A percentile compares a stretch with the other conserved stretches of the same genome.
Conservation (phyloP, 1,140 invertebrate species). For the Drosophila pruinosa region DNA sequence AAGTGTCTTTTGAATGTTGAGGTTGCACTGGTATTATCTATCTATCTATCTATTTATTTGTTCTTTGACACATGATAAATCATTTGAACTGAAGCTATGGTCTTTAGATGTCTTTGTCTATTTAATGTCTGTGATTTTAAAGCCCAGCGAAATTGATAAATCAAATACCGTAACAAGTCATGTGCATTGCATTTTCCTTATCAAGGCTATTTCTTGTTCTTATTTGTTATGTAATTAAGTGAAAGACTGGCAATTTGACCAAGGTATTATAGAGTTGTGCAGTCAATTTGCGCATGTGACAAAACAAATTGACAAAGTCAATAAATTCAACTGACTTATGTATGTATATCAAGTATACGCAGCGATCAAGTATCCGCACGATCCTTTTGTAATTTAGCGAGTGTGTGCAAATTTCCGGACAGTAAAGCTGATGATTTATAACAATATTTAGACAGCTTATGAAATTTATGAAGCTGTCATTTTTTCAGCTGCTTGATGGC, state of each 20-base stretch:
- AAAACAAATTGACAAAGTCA: slow-evolving; percentile 24
- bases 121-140: slow-evolving; percentile 38
- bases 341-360: slow-evolving; percentile 16
- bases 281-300: slow-evolving; percentile 36
- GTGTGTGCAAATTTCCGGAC: slow-evolving; percentile 45
- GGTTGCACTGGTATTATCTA: slow-evolving; percentile 4
- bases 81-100: slow-evolving; percentile 25
- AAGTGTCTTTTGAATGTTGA: slow-evolving; percentile 24
- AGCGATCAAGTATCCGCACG: not conserved
- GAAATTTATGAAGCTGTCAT: slow-evolving; percentile 21
- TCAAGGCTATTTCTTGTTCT: not conserved
- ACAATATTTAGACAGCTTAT: slow-evolving; percentile 14
- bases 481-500: slow-evolving; percentile 16
- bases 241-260: not conserved
- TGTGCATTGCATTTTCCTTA: slow-evolving; percentile 54
- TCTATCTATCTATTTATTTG: not conserved
- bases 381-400: slow-evolving; percentile 31
- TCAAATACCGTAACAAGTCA: slow-evolving; percentile 34
- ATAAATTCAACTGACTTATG: slow-evolving; percentile 1
- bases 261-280: slow-evolving; percentile 5
- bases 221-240: slow-evolving; percentile 18
- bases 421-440: slow-evolving; percentile 30
- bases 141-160: slow-evolving; percentile 52
- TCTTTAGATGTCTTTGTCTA: slow-evolving; percentile 34
- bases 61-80: slow-evolving; percentile 66